Evolutionary conservation across 2,888 invertebrate species (phyloP), one percentile per base, ranked within the genome.

Genomic region (Noctua comes): DNA sequence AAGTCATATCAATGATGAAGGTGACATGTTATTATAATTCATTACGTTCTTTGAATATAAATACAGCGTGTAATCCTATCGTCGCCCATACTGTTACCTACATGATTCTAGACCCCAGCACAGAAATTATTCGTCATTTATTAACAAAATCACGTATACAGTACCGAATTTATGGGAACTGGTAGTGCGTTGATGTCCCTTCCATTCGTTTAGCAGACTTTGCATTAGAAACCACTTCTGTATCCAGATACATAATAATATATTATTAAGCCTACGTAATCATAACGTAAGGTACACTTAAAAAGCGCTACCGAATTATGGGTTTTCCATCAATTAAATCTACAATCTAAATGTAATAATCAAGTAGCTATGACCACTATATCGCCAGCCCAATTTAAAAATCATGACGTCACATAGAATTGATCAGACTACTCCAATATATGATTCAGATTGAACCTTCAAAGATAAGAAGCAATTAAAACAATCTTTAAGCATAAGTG

Each of bases 401-500:
- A 76, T 48, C 59, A 71, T 62, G 66, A 71, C 73, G 40, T 78
- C 75, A 83, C 31, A 65, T 6, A 31, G 51, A 77, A 86, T 65
- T 69, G 57, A 51, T 36, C 54, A 73, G 70, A 3, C 43, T 73
- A 68, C 75, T 77, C 43, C 66, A 77, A 74, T n/a, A 69, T 71
- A 76, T 79, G 27, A 74, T 66, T 76, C 65, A 77, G 57, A 77
- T 68, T 43, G 57, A 36, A 72, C 48, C 59, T 84, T 81, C 71
- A 76, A 62, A 82, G 81, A 81, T 87, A 66, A 79, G 72, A 80
- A 69, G 27, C 74, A 77, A 82, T 82, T 82, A 75, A 68, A 79
- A 79, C 74, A 79, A 85, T 75, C 80, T 87, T 8, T 54, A 68
- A 87, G 79, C 59, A 62, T 87, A 87, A 85, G 87, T 88, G 87